These are phyloP conservation scores for Camponotus fellah DNA, from an alignment of 2,888 invertebrate species.

Conservation along the genomic window DNA sequence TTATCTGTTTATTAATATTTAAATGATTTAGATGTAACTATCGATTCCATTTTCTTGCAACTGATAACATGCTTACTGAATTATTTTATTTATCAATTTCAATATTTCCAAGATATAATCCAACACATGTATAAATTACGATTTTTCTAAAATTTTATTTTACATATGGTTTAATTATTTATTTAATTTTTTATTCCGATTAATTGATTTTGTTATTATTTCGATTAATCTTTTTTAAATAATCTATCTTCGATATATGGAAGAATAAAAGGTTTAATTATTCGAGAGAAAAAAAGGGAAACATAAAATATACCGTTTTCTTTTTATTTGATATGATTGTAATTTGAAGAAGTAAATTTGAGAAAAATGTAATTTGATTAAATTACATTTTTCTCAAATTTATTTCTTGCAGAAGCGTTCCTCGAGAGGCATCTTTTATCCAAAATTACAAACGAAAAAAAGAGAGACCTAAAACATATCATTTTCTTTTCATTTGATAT, in stretches of 20 bases:
- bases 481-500: not conserved
- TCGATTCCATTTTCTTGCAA: not conserved
- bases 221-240: not conserved
- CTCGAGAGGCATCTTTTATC: not conserved
- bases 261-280: not conserved
- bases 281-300: no score
- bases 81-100: not conserved
- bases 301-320: no score
- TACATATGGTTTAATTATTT: not conserved
- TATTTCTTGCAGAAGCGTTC: not conserved
- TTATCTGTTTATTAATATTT: not conserved
- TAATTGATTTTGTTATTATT: not conserved
- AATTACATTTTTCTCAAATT: not conserved
- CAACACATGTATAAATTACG: not conserved
- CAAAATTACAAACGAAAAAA: slow-evolving; percentile 18
- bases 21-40: not conserved
- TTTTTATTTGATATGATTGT: not conserved
- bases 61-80: not conserved
- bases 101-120: not conserved
- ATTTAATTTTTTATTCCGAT: not conserved
- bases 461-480: not conserved
- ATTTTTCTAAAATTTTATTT: not conserved
- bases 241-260: not conserved
- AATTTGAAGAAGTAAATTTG: no score
- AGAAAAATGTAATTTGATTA: not conserved